A percentile compares a stretch with the other conserved stretches of the same genome.
phyloP scores from a whole-genome alignment of 2,888 invertebrate species.

The Stegophylla sp. region DNA sequence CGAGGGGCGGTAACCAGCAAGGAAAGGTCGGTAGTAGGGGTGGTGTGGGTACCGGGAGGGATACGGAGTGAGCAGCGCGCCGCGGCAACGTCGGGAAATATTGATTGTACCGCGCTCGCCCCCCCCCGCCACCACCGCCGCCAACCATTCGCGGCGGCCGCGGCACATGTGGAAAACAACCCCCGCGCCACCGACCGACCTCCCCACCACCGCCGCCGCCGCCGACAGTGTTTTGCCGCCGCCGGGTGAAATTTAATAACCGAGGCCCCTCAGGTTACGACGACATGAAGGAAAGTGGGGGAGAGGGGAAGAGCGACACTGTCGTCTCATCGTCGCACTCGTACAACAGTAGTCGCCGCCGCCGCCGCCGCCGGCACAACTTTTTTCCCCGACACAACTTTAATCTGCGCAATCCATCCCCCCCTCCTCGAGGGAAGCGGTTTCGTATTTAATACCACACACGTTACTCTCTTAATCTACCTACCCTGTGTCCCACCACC shows the following conservation, averaged over 20 bases:
- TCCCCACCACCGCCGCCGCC: not conserved
- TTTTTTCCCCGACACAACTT: too few species aligned
- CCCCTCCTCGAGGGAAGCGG: too few species aligned
- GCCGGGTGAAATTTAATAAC: slow-evolving; percentile 57
- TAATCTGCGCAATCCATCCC: too few species aligned
- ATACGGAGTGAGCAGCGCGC: slow-evolving; percentile 6
- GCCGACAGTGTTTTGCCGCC: slow-evolving; percentile 11
- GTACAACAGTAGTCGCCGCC: too few species aligned
- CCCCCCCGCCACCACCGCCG: not conserved
- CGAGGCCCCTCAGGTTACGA: slow-evolving; percentile 43
- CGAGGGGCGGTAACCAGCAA: too few species aligned
- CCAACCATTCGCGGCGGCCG: too few species aligned
- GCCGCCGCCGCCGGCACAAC: too few species aligned
- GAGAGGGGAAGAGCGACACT: too few species aligned
- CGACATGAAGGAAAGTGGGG: not conserved
- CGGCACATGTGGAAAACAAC: slow-evolving; percentile 38
- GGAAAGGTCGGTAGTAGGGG: not conserved
- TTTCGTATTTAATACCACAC: too few species aligned
- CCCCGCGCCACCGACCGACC: slow-evolving; percentile 8
- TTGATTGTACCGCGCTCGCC: slow-evolving; percentile 45
- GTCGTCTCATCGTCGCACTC: too few species aligned
- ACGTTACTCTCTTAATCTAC: too few species aligned
- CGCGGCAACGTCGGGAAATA: slow-evolving; percentile 58
- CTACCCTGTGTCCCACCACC: too few species aligned
- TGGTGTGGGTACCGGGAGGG: not conserved